Percentiles rank a stretch among this genome's conserved stretches.
Conservation (phyloP, 2,888 invertebrate genomes). For the Cephus sareptanus region DNA sequence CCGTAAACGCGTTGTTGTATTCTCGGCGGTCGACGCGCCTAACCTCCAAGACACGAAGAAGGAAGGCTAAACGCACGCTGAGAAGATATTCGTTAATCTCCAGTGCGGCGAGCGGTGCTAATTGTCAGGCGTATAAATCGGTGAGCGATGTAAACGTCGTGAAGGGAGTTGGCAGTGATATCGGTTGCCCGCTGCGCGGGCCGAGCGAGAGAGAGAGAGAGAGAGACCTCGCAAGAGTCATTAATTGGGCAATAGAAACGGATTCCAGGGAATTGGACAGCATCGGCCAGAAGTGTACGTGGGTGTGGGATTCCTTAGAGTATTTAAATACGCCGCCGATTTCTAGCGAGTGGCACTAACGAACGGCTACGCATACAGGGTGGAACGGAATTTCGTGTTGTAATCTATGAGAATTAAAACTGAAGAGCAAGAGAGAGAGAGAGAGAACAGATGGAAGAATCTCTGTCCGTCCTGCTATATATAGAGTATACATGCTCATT, state of each 20-base stretch:
- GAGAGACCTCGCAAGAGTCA: conserved; percentile 6
- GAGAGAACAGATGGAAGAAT: not conserved
- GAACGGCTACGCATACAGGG: not conserved
- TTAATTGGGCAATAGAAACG: not conserved
- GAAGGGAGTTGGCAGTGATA: conserved; percentile 31
- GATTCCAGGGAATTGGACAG: not conserved
- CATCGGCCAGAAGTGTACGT: not conserved
- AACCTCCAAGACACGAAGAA: not conserved
- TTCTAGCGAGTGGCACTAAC: not conserved
- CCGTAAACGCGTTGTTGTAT: not conserved
- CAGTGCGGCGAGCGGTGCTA: conserved; percentile 37
- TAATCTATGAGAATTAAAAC: not conserved
- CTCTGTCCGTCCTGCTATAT: not conserved
- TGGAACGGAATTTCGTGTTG: not conserved
- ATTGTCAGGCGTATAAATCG: conserved; percentile 58
- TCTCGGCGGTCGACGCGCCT: not conserved
- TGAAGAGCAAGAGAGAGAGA: not conserved
- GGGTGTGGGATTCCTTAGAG: not conserved
- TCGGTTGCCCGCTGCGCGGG: conserved; percentile 4
- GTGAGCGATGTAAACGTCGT: conserved; percentile 34
- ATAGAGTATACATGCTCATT: not conserved
- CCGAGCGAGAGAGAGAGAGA: conserved; percentile 5
- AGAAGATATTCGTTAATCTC: conserved; percentile 34
- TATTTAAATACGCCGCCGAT: not conserved
- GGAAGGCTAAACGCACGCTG: not conserved